phyloP scores from a whole-genome alignment of 2,797 vertebrate species.

The Mormyrops boulengeri region DNA sequence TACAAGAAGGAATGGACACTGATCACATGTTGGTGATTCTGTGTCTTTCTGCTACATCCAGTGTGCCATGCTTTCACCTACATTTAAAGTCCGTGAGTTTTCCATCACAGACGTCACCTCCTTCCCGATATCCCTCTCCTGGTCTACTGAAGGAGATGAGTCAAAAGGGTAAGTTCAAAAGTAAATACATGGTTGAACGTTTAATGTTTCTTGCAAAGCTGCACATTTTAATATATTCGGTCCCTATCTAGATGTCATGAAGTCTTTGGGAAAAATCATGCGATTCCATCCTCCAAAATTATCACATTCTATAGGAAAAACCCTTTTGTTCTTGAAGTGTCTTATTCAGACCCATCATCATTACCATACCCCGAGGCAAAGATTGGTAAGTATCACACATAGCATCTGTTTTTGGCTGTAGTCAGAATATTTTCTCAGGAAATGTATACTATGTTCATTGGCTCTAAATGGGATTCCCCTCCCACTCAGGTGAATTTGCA shows the following conservation, averaged over 20 bases:
- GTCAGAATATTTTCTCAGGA: neutral
- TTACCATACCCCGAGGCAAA: constrained; percentile 66
- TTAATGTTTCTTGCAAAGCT: neutral
- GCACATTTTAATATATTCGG: neutral
- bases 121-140: constrained; percentile 65
- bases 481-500: constrained; percentile 59
- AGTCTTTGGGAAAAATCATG: constrained; percentile 64
- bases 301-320: constrained; percentile 66
- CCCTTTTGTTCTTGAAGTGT: constrained; percentile 65
- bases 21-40: neutral
- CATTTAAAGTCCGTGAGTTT: constrained; percentile 72
- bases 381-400: constrained; percentile 57
- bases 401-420: neutral
- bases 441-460: neutral
- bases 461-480: neutral
- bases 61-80: constrained; percentile 71
- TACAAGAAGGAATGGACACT: neutral
- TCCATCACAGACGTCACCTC: constrained; percentile 66
- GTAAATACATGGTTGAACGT: neutral
- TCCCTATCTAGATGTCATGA: constrained; percentile 54
- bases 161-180: constrained; percentile 55
- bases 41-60: constrained; percentile 25
- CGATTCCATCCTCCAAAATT: constrained; percentile 66
- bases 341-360: constrained; percentile 62
- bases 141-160: constrained; percentile 65